These are phyloP conservation scores for Bubo scandiacus DNA, from an alignment of 2,113 vertebrate genomes.

Conservation along the genomic window DNA sequence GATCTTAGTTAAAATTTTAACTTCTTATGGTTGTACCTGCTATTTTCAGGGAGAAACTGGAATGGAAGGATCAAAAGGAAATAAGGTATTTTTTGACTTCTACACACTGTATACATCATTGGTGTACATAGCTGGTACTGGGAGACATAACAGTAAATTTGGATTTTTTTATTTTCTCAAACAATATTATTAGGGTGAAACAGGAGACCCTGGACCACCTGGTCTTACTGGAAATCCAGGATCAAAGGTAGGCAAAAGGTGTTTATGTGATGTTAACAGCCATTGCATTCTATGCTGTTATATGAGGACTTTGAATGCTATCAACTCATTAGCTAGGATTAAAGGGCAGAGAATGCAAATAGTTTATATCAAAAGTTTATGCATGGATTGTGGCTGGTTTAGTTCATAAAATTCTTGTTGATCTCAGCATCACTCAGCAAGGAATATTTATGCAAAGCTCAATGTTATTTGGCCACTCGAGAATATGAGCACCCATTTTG, in stretches of 20 bases:
- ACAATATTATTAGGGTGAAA: constrained; percentile 68
- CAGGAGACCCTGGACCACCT: constrained; percentile 81
- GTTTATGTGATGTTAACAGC: neutral
- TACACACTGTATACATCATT: fast-evolving
- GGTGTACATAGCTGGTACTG: neutral
- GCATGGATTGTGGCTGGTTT: neutral
- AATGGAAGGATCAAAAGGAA: constrained; percentile 78
- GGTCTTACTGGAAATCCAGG: constrained; percentile 85
- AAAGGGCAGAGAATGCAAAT: neutral
- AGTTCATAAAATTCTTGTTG: neutral
- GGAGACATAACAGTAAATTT: neutral
- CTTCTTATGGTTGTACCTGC: neutral
- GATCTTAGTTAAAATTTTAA: neutral
- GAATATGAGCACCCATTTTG: neutral
- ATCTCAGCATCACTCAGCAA: neutral
- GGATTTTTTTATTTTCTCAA: neutral
- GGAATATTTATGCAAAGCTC: neutral
- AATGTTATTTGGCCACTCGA: neutral
- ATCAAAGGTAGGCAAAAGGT: constrained; percentile 73
- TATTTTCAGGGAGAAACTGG: constrained; percentile 82
- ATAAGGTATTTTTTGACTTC: constrained; percentile 77
- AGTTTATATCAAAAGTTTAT: neutral
- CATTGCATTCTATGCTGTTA: neutral
- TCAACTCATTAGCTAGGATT: neutral
- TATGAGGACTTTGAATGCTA: neutral